phyloP scores from a whole-genome alignment of 2,797 vertebrate genomes.

The Myripristis jacobus region DNA sequence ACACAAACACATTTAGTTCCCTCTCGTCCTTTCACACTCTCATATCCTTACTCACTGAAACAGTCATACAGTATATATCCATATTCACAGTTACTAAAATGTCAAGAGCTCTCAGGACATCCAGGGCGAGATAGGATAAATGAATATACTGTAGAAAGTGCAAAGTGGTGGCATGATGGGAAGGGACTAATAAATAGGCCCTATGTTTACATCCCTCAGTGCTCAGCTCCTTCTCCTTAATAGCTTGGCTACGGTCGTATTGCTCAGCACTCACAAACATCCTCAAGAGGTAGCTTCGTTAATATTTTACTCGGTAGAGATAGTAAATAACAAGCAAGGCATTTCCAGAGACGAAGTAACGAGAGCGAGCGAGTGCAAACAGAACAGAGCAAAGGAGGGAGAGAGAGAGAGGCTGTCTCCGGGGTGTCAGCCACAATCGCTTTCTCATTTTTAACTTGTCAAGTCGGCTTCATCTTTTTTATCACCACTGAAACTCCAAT shows the following conservation, averaged over 20 bases:
- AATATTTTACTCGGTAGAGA: conserved; percentile 69
- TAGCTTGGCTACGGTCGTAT: conserved; percentile 45
- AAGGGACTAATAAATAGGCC: conserved; percentile 52
- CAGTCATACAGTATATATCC: not conserved
- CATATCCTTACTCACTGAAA: not conserved
- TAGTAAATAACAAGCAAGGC: conserved; percentile 66
- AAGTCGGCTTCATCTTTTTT: conserved; percentile 76
- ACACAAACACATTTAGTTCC: not conserved
- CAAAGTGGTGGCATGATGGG: conserved; percentile 32
- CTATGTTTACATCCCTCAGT: conserved; percentile 51
- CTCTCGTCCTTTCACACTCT: not conserved
- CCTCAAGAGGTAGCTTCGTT: conserved; percentile 67
- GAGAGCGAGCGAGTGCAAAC: conserved; percentile 56
- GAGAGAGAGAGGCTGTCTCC: conserved; percentile 61
- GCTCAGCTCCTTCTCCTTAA: conserved; percentile 43
- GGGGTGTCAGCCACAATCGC: conserved; percentile 68
- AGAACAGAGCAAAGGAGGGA: conserved; percentile 20
- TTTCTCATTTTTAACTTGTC: conserved; percentile 80
- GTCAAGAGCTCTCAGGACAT: not conserved
- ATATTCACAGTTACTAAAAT: not conserved
- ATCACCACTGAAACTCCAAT: conserved; percentile 68
- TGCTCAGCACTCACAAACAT: conserved; percentile 64
- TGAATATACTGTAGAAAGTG: conserved; percentile 1
- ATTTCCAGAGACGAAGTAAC: conserved; percentile 47
- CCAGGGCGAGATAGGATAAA: not conserved